Evolutionary conservation across 2,888 invertebrate species (phyloP).

Genomic region (Tipula helvola): DNA sequence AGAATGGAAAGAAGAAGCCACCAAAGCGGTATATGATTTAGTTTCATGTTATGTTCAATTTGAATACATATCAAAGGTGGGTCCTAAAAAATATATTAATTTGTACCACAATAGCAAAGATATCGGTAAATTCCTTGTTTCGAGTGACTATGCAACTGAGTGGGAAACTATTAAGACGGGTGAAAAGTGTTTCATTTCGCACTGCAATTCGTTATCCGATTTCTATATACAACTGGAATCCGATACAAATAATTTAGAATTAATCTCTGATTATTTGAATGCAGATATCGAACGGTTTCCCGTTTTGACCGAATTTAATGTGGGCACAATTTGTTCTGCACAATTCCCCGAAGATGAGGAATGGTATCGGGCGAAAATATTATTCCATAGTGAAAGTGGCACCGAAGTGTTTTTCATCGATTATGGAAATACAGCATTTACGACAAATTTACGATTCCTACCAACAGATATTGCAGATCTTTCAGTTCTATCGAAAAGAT

Average conservation of each 20-base stretch:
- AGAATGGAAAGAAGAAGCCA: constrained; percentile 52
- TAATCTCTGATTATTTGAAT: constrained; percentile 43
- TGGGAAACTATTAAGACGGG: constrained; percentile 41
- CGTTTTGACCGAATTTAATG: constrained; percentile 36
- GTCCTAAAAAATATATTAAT: constrained; percentile 41
- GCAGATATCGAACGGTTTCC: constrained; percentile 42
- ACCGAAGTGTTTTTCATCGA: constrained; percentile 55
- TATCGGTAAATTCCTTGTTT: constrained; percentile 46
- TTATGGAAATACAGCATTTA: constrained; percentile 50
- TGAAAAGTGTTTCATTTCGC: constrained; percentile 58
- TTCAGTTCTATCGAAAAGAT: constrained; percentile 47
- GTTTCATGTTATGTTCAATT: constrained; percentile 28
- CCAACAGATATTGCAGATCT: constrained; percentile 46
- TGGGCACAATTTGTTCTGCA: constrained; percentile 49
- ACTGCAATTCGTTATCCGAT: constrained; percentile 58
- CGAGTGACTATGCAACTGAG: constrained; percentile 23
- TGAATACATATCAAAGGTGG: constrained; percentile 30
- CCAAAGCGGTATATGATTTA: constrained; percentile 42
- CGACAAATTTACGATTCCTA: constrained; percentile 44
- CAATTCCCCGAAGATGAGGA: constrained; percentile 49
- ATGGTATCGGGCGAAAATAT: constrained; percentile 56
- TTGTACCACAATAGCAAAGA: constrained; percentile 47
- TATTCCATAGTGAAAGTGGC: constrained; percentile 40
- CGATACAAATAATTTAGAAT: constrained; percentile 43
- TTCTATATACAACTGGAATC: constrained; percentile 70